phyloP scores from a whole-genome alignment of 2,113 vertebrate species.

The Dissostichus mawsoni region DNA sequence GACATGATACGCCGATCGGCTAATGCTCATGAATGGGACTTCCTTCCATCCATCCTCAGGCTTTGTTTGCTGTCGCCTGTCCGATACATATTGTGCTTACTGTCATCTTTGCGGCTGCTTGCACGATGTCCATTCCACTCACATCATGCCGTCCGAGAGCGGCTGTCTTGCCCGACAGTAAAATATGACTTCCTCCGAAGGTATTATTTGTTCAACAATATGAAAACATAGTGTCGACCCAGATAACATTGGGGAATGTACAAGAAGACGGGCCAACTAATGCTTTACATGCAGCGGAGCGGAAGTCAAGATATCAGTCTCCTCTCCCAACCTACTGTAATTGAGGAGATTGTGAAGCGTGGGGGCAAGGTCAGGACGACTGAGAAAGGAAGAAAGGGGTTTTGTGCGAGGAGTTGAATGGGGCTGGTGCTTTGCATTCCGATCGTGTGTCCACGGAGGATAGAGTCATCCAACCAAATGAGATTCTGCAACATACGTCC shows the following conservation, averaged over 20 bases:
- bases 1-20: slow-evolving; percentile 33
- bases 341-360: slow-evolving; percentile 70
- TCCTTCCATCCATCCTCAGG: slow-evolving; percentile 33
- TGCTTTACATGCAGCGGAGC: slow-evolving; percentile 66
- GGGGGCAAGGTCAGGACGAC: slow-evolving; percentile 68
- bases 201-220: slow-evolving; percentile 62
- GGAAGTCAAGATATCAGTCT: slow-evolving; percentile 64
- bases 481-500: slow-evolving; percentile 72
- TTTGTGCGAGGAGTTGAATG: slow-evolving; percentile 70
- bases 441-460: slow-evolving; percentile 64
- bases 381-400: slow-evolving; percentile 71
- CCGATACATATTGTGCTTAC: slow-evolving; percentile 51
- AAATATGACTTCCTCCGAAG: slow-evolving; percentile 53
- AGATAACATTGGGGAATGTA: slow-evolving; percentile 59
- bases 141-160: slow-evolving; percentile 51
- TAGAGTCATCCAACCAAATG: slow-evolving; percentile 75
- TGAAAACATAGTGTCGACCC: slow-evolving; percentile 64
- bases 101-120: slow-evolving; percentile 48
- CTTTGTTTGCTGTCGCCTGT: slow-evolving; percentile 55
- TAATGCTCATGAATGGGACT: slow-evolving; percentile 43
- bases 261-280: slow-evolving; percentile 56
- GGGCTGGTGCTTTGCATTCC: slow-evolving; percentile 76
- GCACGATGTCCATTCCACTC: slow-evolving; percentile 59
- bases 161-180: slow-evolving; percentile 39
- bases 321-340: slow-evolving; percentile 68